Base-by-base conservation (phyloP, 2,888 invertebrate genomes). In the Clostera curtula region DNA sequence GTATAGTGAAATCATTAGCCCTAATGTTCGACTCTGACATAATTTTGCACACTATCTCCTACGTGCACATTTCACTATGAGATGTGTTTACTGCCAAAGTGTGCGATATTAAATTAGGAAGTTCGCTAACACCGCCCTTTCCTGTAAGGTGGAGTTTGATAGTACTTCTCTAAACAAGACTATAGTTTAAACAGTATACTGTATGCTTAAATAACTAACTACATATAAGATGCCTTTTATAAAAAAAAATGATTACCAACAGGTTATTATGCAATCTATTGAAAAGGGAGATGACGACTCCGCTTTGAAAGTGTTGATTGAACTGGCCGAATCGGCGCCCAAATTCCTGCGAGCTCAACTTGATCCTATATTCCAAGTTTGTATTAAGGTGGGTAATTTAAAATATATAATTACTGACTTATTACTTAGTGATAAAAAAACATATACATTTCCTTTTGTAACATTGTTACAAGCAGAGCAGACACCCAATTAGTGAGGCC, bases 281-380 rank as follows among this genome's bases (percentile, higher is more conserved):
- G 91, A 92, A 48, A 90, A 90, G 39, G 89, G 90, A 47, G 93
- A 95, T 12, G 97, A 97, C 62, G 97, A 98, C 63, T 90, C 95
- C 13, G 85, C 98, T 15, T 74, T 99, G 14, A 97, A 98, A 77
- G 90, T 96, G 43, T 86, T 99, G 18, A 96, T 98, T 41, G 98
- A 99, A 57, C 76, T 99, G 56, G 95, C 97, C 0, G 97, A 98
- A 74, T 89, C 91, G 31, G 90, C 95, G 4, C 98, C 98, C 0
- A 98, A 97, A 75, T 97, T 91, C 68, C 84, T 99, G 34, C 87
- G 97, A 40, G 89, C 93, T 3, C 96, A 98, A 60, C 72, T 98
- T 31, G 91, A 93, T 48, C 84, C 87, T 8, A 92, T 98, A 49
- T 93, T 97, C 46, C 62, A 56, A 52, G 52, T 58, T 5, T 60